Evolutionary conservation across 2,888 invertebrate genomes (phyloP), one percentile per base, ranked within the genome.

Genomic region (Nasonovia ribisnigri): DNA sequence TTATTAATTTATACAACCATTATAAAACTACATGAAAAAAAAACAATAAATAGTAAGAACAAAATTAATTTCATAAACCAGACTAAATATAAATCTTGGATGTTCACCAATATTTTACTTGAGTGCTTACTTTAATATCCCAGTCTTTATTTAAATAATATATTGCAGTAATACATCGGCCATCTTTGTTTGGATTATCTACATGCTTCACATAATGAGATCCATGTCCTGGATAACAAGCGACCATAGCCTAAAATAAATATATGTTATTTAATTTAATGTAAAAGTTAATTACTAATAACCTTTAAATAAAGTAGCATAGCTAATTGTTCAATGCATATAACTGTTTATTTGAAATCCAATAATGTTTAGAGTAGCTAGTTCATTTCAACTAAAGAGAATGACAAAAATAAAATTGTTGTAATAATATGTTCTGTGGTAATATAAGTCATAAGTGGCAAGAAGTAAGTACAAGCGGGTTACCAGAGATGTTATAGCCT

Each of bases 111-210:
- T 90, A 91, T 92, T 94, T 91, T 86, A 67, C 51, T 84, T 51
- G 89, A 93, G 93, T 87, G 94, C 96, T 97, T 95, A 97, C 97
- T 95, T 97, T 96, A 92, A 97, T 97, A 96, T 98, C 97, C 99
- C 99, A 99, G 96, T 98, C 97, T 95, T 97, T 97, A 96, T 99
- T 99, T 95, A 99, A 97, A 96, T 99, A 99, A 96, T 99, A 99
- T 95, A 99, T 99, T 94, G 99, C 98, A 16, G 99, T 99, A 95
- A 99, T 98, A 95, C 99, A 99, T 95, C 99, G 97, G 42, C 99
- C 99, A 96, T 99, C 99, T 95, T 97, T 97, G 96, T 99, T 98
- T 13, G 99, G 99, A 96, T 99, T 99, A 96, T 99, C 99, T 86
- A 99, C 98, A 96, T 99, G 99, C 96, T 99, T 98, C 93, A 99